Base-by-base conservation (phyloP, 2,797 vertebrate species). In the Bothrops alternatus region DNA sequence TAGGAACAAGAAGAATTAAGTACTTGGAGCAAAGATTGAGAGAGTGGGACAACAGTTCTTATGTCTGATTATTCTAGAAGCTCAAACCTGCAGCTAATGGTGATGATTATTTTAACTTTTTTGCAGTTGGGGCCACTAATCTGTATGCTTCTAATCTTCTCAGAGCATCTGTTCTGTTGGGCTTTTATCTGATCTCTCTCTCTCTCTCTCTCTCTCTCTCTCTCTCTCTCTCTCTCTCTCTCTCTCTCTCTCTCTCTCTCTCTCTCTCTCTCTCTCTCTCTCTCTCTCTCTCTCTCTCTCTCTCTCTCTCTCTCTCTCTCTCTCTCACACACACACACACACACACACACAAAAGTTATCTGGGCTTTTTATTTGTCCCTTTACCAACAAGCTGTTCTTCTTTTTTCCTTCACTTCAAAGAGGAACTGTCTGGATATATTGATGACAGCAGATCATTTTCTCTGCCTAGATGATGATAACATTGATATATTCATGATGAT, bases 111-210 rank as follows among this genome's bases (percentile, higher is more conserved):
- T 97, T 95, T 28, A 47, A 7, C 73, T 53, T 86, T 92, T 78
- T 60, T 90, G n/a, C n/a, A 7, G 42, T 96, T 93, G 94, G 95
- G 93, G 92, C 87, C 95, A 95, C 93, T 97, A 97, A 97, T 97
- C 97, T 0, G 47, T 95, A 96, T 94, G 93, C 94, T 87, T 82
- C 53, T 97, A 97, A 98, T 97, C 97, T 95, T 97, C 96, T 98
- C 97, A 95, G 42, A 93, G 93, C 94, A 91, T 96, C 96, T 96
- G 95, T 93, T 96, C 63, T 96, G 87, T 96, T 94, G 65, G 94
- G 61, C 89, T 96, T 96, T 95, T 95, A 97, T 97, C 96, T 97
- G 95, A 96, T 97, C 90, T 95, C n/a, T 95, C 69, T 95, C 90
- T 95, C 93, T 96, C 94, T 95, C 26, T 95, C 93, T 96, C 94